Evolutionary conservation across 2,797 vertebrate species (phyloP).

Genomic region (Peromyscus eremicus): DNA sequence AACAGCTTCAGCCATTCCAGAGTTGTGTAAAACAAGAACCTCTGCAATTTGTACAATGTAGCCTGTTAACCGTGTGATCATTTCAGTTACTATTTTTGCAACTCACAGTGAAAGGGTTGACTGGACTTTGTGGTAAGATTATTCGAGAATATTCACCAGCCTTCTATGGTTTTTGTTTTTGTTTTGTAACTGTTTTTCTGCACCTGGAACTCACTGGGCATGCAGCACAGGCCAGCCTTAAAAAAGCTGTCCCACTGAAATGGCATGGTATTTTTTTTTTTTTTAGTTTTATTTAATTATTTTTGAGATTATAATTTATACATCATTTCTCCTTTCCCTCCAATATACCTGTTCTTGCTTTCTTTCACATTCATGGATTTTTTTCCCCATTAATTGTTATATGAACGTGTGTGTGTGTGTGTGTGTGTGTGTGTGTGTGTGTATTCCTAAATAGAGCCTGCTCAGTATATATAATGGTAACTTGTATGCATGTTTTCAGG

Average conservation of each 20-base stretch:
- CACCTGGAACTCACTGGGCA: not conserved
- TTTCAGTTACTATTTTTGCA: not conserved
- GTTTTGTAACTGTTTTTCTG: not conserved
- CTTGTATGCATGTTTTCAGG: not conserved
- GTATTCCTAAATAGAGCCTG: not conserved
- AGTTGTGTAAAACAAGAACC: slow-evolving; percentile 32
- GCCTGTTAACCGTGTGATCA: not conserved
- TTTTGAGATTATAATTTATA: not conserved
- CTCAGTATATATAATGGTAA: not conserved
- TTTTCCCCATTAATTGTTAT: not conserved
- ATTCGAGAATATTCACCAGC: not conserved
- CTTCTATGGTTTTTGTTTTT: not conserved
- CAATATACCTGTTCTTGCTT: not conserved
- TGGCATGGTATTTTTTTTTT: not conserved
- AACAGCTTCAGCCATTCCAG: slow-evolving; percentile 18
- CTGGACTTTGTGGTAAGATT: not conserved
- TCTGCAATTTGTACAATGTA: not conserved
- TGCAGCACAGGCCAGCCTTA: too few relatives aligned
- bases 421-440: not conserved
- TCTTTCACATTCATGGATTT: not conserved
- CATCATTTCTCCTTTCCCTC: not conserved
- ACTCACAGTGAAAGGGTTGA: slow-evolving; percentile 12
- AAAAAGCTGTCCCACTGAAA: not conserved
- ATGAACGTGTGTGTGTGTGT: not conserved
- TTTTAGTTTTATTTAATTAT: not conserved